Base-by-base conservation (phyloP, 2,888 invertebrate species). In the Ditylenchus weischeri region DNA sequence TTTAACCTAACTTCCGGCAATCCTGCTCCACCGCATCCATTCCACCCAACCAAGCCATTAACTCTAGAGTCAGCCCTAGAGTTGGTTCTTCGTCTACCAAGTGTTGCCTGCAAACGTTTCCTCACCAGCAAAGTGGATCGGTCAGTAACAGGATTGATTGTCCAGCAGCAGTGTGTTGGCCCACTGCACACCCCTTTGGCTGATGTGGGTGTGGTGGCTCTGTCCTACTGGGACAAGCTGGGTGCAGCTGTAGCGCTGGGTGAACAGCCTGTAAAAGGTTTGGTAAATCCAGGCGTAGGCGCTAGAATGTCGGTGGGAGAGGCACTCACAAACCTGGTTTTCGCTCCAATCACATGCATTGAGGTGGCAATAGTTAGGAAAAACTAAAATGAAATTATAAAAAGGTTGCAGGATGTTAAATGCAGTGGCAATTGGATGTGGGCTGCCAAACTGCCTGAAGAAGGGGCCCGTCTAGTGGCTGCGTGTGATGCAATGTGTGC, bases 361-460 rank as follows among this genome's bases (percentile, higher is more conserved):
- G 58, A 50, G 48, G 36, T 38, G 43, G 15, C 1, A 43, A 43
- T 13, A 8, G 5, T 43, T 29, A 29, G 29, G 29, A 29, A 29
- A 29, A n/a, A n/a, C n/a, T 43, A 43, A 6, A 43, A 43, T 15
- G 3, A 43, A 8, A 7, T 54, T 54, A 54, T 15, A 54, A 51
- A 59, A 35, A 13, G 48, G 43, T 66, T 73, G 35, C 58, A 90
- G 85, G 96, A 98, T 84, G 90, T 96, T 0, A 98, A 96, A 85
- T 95, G 95, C 84, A 93, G 93, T 51, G 96, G 92, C n/a, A 98
- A 98, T 85, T 98, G 96, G 96, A 98, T 98, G 98, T 98, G 96
- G 96, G 90, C 93, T 0, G 96, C 95, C 15, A 96, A 96, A 86
- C 86, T 93, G 21, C 90, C 90, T 0, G 91, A 90, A 0, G 95